Percentiles rank a stretch among this genome's conserved stretches.
phyloP scores from a whole-genome alignment of 2,888 invertebrate genomes.

The Trissolcus japonicus region DNA sequence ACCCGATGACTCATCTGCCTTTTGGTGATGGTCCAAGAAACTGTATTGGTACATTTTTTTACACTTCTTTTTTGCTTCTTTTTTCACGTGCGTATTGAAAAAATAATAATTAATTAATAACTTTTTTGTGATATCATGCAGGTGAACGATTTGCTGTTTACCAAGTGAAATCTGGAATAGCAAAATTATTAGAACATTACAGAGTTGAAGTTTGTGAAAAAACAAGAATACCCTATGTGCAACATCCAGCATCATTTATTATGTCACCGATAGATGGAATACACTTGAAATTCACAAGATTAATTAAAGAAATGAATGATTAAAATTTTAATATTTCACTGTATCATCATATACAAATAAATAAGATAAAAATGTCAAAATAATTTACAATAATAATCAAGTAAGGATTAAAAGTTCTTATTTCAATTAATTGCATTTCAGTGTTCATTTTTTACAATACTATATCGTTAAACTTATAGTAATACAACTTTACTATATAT shows the following conservation, averaged over 20 bases:
- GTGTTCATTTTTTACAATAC: no score
- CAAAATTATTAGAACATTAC: conserved; percentile 66
- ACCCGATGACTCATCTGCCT: conserved; percentile 62
- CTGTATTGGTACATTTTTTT: conserved; percentile 68
- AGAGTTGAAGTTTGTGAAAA: conserved; percentile 65
- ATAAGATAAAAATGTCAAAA: no score
- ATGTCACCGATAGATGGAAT: conserved; percentile 20
- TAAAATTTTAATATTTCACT: no score
- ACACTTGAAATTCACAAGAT: conserved; percentile 8
- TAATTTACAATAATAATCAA: no score
- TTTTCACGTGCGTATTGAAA: no score
- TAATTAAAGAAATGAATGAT: no score
- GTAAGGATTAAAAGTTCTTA: no score
- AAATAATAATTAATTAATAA: not conserved
- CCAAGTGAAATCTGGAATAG: conserved; percentile 71
- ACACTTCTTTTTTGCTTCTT: no score
- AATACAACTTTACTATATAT: no score
- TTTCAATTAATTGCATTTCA: no score
- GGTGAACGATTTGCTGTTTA: conserved; percentile 64
- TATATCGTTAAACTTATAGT: no score
- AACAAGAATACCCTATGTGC: conserved; percentile 57
- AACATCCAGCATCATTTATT: conserved; percentile 13
- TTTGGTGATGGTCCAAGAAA: conserved; percentile 66
- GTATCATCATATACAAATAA: no score
- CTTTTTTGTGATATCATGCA: conserved; percentile 19